Evolutionary conservation across 2,797 vertebrate genomes (phyloP).

Genomic region (Coracias cyanogaster): DNA sequence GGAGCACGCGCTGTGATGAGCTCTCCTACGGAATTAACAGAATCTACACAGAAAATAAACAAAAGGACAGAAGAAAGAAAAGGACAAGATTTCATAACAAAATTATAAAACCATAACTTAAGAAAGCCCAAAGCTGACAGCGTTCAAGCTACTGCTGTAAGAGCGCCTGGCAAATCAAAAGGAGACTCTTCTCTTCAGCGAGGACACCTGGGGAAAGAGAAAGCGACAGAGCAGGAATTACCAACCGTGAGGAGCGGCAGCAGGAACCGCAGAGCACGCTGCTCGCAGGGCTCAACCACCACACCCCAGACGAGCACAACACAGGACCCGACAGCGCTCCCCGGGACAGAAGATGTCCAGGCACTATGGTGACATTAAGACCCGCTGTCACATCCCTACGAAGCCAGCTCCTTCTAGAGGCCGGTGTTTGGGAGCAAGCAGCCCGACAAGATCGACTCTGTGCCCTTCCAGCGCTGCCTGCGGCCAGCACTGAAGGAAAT

Average conservation of each 20-base stretch:
- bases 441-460: neutral
- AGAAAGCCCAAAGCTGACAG: constrained; percentile 69
- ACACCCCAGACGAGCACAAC: no score
- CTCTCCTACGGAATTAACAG: neutral
- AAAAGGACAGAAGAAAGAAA: neutral
- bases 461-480: neutral
- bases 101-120: constrained; percentile 71
- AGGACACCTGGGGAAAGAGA: constrained; percentile 47
- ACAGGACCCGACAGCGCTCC: neutral
- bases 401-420: neutral
- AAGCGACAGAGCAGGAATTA: neutral
- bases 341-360: neutral
- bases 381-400: neutral
- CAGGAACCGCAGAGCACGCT: neutral
- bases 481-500: neutral
- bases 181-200: constrained; percentile 40
- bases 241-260: neutral
- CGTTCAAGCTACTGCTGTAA: constrained; percentile 63
- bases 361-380: neutral
- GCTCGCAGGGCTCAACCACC: no score
- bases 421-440: neutral
- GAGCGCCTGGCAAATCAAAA: constrained; percentile 5
- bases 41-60: neutral
- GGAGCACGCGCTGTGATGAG: neutral
- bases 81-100: constrained; percentile 5